Conservation (phyloP, 2,888 invertebrate species). For the Physocephala rufipes region DNA sequence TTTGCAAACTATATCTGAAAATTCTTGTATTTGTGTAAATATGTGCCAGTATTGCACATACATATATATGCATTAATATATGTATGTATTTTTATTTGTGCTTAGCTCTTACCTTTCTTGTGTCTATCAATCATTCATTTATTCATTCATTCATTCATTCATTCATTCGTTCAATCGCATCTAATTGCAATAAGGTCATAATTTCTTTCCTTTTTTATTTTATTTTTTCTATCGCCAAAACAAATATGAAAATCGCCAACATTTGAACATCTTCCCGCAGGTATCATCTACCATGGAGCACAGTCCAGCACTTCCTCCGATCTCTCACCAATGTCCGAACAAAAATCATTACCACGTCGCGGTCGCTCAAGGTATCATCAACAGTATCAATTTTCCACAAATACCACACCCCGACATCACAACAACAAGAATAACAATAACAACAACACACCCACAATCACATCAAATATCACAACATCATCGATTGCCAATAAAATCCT, state of each 20-base stretch:
- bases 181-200: too few species aligned
- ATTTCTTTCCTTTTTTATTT: too few species aligned
- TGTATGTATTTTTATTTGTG: too few species aligned
- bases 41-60: too few species aligned
- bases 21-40: too few species aligned
- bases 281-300: conserved; percentile 79
- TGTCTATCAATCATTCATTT: too few species aligned
- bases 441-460: conserved; percentile 47
- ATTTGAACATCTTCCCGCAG: conserved; percentile 62
- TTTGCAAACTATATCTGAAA: not conserved
- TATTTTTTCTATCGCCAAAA: not conserved
- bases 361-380: conserved; percentile 74
- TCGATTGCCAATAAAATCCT: conserved; percentile 59
- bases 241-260: conserved; percentile 29
- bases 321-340: conserved; percentile 81
- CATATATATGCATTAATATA: too few species aligned
- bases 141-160: too few species aligned
- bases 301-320: conserved; percentile 81
- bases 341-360: conserved; percentile 78
- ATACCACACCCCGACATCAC: conserved; percentile 68
- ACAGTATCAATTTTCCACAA: conserved; percentile 67
- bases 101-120: too few species aligned
- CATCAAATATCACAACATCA: conserved; percentile 44
- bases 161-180: too few species aligned
- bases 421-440: conserved; percentile 62